Conservation (phyloP, 2,888 invertebrate species). For the Ectobius pallidus region DNA sequence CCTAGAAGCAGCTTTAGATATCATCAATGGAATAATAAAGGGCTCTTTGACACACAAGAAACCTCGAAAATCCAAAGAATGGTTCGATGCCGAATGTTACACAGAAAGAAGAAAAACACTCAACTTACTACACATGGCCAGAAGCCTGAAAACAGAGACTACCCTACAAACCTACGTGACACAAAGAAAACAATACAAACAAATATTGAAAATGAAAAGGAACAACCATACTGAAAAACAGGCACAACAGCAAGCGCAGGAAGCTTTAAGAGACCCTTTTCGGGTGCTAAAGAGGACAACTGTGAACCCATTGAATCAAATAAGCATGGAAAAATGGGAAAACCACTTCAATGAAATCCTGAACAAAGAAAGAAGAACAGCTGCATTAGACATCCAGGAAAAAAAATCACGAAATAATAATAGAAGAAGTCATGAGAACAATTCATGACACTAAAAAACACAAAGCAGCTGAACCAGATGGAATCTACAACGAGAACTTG, state of each 20-base stretch:
- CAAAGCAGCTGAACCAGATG: neutral
- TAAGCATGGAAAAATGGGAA: neutral
- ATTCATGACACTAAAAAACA: neutral
- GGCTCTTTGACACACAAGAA: too few relatives aligned
- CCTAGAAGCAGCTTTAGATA: neutral
- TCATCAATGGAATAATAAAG: too few relatives aligned
- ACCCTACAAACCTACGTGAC: neutral
- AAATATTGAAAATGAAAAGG: neutral
- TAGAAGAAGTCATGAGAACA: neutral
- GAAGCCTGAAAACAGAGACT: neutral
- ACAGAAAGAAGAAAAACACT: too few relatives aligned
- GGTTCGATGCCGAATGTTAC: neutral
- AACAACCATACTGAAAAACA: neutral
- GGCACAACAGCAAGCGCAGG: neutral
- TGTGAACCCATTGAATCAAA: neutral
- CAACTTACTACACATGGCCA: neutral
- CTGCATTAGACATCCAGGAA: neutral
- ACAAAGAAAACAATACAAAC: neutral
- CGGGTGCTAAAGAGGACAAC: neutral
- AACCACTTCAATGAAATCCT: neutral
- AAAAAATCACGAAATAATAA: neutral
- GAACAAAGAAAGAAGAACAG: neutral
- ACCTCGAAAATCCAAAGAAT: neutral
- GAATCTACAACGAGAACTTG: neutral
- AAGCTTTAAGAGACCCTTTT: neutral